A percentile compares a stretch with the other conserved stretches of the same genome.
Conservation (phyloP, 2,888 invertebrate species). For the Digitonthophagus gazella region DNA sequence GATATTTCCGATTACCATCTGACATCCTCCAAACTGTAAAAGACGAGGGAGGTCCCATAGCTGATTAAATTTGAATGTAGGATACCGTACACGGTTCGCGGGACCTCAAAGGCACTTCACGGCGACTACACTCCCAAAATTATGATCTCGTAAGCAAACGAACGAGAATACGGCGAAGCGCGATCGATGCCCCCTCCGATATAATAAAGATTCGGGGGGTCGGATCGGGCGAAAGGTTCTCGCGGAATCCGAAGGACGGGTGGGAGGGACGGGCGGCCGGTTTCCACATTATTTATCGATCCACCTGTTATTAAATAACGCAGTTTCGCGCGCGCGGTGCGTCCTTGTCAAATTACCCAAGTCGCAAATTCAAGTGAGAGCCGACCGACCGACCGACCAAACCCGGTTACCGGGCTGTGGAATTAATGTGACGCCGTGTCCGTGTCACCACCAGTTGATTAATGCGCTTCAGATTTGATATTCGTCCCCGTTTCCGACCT, state of each 20-base stretch:
- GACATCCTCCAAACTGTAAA: background rate
- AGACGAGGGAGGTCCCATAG: background rate
- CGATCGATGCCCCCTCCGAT: background rate
- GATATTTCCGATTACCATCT: no score
- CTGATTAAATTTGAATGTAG: background rate
- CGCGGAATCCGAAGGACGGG: no score
- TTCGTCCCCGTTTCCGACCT: conserved; percentile 17
- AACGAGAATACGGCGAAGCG: background rate
- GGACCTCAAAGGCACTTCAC: background rate
- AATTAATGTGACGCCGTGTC: conserved; percentile 46
- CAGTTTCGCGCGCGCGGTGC: background rate
- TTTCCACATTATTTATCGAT: background rate
- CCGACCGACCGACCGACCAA: background rate
- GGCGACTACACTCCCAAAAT: background rate
- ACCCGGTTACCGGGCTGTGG: conserved; percentile 31
- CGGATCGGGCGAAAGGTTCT: background rate
- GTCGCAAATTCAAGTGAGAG: background rate
- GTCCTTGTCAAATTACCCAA: background rate
- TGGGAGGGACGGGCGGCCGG: no score
- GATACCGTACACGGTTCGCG: background rate
- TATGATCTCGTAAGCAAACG: background rate
- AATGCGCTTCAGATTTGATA: conserved; percentile 41
- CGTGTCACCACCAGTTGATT: conserved; percentile 47
- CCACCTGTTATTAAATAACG: background rate
- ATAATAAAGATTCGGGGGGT: background rate